These are phyloP conservation scores for Saccopteryx bilineata DNA, from an alignment of 2,113 vertebrate genomes.

Conservation along the genomic window DNA sequence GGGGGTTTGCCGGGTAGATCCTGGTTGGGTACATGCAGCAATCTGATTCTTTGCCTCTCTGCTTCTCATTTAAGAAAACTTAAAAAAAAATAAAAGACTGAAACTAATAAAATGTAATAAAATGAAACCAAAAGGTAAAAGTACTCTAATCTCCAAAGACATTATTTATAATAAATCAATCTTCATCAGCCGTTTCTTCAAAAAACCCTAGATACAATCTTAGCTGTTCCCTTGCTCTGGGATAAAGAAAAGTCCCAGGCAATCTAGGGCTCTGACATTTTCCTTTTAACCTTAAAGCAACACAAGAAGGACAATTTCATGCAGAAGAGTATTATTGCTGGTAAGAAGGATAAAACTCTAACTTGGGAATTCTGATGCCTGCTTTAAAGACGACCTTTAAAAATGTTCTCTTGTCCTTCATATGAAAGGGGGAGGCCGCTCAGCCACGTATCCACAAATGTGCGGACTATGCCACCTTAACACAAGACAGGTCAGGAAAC, in stretches of 20 bases:
- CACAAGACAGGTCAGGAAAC: background rate
- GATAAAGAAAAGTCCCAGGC: background rate
- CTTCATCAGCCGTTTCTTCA: constrained; percentile 15
- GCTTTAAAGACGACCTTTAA: background rate
- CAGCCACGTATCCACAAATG: background rate
- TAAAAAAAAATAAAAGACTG: background rate
- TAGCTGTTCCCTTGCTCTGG: background rate
- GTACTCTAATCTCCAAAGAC: constrained; percentile 40
- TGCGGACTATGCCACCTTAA: background rate
- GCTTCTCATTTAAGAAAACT: too few relatives aligned
- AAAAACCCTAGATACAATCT: background rate
- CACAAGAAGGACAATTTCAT: background rate
- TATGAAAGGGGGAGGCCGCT: background rate
- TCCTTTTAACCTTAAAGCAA: constrained; percentile 18
- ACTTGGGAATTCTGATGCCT: background rate
- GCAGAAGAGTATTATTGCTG: background rate
- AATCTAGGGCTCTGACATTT: background rate
- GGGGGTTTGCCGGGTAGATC: too few relatives aligned
- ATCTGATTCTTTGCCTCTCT: too few relatives aligned
- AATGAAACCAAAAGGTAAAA: constrained; percentile 44
- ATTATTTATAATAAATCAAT: background rate
- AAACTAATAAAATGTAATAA: constrained; percentile 59
- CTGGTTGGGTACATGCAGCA: too few relatives aligned
- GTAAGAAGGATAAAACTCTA: background rate
- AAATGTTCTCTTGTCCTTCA: background rate